These are phyloP conservation scores for Ecdyonurus torrentis DNA, from an alignment of 2,888 invertebrate species.

Conservation along the genomic window DNA sequence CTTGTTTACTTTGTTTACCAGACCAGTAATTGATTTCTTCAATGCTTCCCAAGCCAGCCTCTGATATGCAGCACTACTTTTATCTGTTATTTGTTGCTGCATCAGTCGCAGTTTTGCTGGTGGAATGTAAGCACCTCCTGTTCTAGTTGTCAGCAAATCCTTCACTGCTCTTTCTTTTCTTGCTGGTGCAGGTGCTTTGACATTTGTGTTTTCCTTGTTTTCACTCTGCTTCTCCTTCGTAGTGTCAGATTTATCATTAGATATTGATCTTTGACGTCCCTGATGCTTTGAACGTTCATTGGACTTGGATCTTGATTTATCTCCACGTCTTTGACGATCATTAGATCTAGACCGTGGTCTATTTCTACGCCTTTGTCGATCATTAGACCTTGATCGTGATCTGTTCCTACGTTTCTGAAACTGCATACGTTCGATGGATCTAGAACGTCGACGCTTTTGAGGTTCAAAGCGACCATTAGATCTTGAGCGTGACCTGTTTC, in stretches of 20 bases:
- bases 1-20: slow-evolving; percentile 94
- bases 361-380: background rate
- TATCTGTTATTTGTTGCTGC: slow-evolving; percentile 93
- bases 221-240: background rate
- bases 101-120: slow-evolving; percentile 89
- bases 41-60: slow-evolving; percentile 96
- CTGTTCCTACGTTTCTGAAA: background rate
- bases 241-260: background rate
- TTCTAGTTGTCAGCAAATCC: slow-evolving; percentile 63
- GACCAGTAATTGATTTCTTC: slow-evolving; percentile 95
- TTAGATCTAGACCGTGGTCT: background rate
- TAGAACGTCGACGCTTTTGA: too few relatives aligned
- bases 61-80: slow-evolving; percentile 84
- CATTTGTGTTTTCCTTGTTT: background rate
- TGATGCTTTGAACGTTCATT: background rate
- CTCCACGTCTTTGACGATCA: background rate
- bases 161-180: slow-evolving; percentile 26
- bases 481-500: background rate
- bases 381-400: background rate
- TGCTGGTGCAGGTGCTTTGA: slow-evolving; percentile 19
- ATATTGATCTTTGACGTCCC: background rate
- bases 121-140: slow-evolving; percentile 95
- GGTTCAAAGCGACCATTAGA: background rate
- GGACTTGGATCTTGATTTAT: background rate
- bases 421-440: too few relatives aligned